phyloP scores from a whole-genome alignment of 2,888 invertebrate genomes.

The Cinara cedri region DNA sequence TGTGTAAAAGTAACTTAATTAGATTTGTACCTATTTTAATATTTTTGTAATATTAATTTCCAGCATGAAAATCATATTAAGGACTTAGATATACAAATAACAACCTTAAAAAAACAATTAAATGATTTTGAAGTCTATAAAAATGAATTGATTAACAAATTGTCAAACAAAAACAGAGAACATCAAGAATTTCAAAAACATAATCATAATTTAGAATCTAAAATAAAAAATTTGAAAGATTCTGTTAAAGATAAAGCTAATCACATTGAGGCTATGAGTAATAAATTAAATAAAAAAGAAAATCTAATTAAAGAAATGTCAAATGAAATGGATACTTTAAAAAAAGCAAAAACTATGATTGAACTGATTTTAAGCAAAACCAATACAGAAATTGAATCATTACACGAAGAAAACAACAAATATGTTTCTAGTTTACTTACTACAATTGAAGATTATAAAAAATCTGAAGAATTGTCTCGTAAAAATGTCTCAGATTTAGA shows the following conservation, averaged over 20 bases:
- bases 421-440: background rate
- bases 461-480: constrained; percentile 5
- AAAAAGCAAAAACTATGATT: constrained; percentile 51
- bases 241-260: constrained; percentile 31
- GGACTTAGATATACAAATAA: constrained; percentile 34
- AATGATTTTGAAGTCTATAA: constrained; percentile 5
- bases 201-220: constrained; percentile 42
- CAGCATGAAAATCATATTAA: constrained; percentile 27
- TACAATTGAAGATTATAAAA: constrained; percentile 25
- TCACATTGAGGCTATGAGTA: constrained; percentile 13
- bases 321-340: constrained; percentile 31
- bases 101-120: constrained; percentile 20
- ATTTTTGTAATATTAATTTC: background rate
- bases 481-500: background rate
- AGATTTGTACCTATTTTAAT: no score
- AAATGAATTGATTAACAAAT: constrained; percentile 9
- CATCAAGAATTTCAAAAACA: constrained; percentile 33
- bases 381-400: constrained; percentile 44
- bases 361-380: constrained; percentile 50
- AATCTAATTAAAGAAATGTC: constrained; percentile 24
- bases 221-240: constrained; percentile 41
- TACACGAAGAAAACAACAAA: constrained; percentile 48
- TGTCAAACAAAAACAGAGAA: constrained; percentile 28
- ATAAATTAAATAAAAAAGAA: constrained; percentile 34
- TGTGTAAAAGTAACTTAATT: no score